phyloP scores from a whole-genome alignment of 2,797 vertebrate species.

The Mus spretus region DNA sequence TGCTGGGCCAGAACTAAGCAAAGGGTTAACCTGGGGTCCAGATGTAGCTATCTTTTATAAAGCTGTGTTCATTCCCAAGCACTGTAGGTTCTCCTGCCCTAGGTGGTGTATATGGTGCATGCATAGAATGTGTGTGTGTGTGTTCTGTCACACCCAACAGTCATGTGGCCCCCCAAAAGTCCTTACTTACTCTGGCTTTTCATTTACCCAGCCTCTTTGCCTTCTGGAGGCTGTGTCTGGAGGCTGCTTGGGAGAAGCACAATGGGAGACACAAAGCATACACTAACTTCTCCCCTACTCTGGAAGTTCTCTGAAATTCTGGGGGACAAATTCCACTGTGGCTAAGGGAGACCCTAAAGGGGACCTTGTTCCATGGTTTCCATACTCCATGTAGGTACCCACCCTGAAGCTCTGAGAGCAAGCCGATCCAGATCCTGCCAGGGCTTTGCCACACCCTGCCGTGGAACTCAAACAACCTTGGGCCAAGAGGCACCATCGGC shows the following conservation, averaged over 20 bases:
- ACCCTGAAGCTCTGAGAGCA: not conserved
- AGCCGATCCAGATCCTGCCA: not conserved
- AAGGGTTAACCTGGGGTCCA: not conserved
- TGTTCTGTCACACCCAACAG: not conserved
- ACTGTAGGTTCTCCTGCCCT: slow-evolving; percentile 61
- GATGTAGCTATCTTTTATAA: not conserved
- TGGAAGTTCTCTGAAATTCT: not conserved
- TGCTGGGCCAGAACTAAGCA: not conserved
- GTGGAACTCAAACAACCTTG: slow-evolving; percentile 5
- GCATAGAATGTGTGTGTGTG: slow-evolving; percentile 6
- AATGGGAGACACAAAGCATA: slow-evolving; percentile 76
- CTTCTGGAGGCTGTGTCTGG: slow-evolving; percentile 64
- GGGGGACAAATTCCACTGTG: not conserved
- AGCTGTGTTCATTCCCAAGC: slow-evolving; percentile 61
- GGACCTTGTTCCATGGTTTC: not conserved
- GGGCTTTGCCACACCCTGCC: not conserved
- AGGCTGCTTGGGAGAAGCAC: slow-evolving; percentile 76
- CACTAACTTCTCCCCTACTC: slow-evolving; percentile 6
- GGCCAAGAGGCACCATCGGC: slow-evolving; percentile 15
- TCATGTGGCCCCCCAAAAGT: slow-evolving; percentile 77
- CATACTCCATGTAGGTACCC: not conserved
- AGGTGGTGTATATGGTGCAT: slow-evolving; percentile 36
- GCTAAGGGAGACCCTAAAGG: not conserved
- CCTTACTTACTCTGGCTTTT: slow-evolving; percentile 79
- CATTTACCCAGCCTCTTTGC: slow-evolving; percentile 60